A percentile compares a stretch with the other conserved stretches of the same genome.
Evolutionary conservation across 2,113 vertebrate genomes (phyloP).

Genomic region (Nanorana parkeri): DNA sequence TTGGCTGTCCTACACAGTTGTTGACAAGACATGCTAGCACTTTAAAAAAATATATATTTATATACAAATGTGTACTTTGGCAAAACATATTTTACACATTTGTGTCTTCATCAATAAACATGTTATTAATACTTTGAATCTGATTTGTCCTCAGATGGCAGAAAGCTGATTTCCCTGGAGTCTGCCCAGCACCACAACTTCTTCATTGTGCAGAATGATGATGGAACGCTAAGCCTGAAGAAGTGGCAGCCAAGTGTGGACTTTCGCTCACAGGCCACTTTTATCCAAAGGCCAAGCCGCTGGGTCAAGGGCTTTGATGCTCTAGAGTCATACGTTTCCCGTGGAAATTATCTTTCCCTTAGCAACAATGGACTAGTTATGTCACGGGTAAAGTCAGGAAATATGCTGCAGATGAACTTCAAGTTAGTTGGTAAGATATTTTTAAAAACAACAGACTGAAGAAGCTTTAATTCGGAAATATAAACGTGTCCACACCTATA

Average conservation of each 20-base stretch:
- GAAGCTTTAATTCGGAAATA: too few species aligned
- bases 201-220: slow-evolving; percentile 50
- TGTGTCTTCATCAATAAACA: too few species aligned
- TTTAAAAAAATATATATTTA: too few species aligned
- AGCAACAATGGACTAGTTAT: not conserved
- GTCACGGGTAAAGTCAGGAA: slow-evolving; percentile 16
- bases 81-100: too few species aligned
- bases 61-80: too few species aligned
- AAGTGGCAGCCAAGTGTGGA: slow-evolving; percentile 51
- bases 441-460: too few species aligned
- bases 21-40: too few species aligned
- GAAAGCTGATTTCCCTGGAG: slow-evolving; percentile 52
- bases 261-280: slow-evolving; percentile 45
- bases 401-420: slow-evolving; percentile 51
- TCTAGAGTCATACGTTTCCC: slow-evolving; percentile 47
- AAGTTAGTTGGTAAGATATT: slow-evolving; percentile 34
- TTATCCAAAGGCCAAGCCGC: slow-evolving; percentile 38
- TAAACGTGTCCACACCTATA: too few species aligned
- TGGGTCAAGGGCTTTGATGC: slow-evolving; percentile 34
- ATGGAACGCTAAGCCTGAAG: slow-evolving; percentile 44
- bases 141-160: slow-evolving; percentile 35
- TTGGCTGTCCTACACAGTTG: too few species aligned
- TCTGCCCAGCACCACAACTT: slow-evolving; percentile 52
- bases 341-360: slow-evolving; percentile 27
- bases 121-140: too few species aligned